Evolutionary conservation across 2,888 invertebrate species (phyloP), one percentile per base, ranked within the genome.

Genomic region (Sepiola atlantica): DNA sequence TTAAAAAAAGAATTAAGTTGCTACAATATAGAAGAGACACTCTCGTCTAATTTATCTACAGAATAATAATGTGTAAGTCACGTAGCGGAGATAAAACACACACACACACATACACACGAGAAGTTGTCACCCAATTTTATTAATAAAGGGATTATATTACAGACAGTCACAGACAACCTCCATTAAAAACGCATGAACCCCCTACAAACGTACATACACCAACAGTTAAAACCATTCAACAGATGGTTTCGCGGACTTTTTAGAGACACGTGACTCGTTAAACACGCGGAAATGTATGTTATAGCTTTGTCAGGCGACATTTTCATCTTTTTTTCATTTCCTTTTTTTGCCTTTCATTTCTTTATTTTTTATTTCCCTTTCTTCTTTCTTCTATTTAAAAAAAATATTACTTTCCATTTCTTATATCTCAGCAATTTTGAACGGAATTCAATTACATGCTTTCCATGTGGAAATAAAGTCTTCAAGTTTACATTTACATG

Each of bases 231-330:
- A 61, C 21, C n/a, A n/a, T 77, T 32, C 10, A 77, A n/a, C 77
- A 77, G 77, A 77, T 77, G 77, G 77, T 32, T n/a, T 77, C 77
- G n/a, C 32, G n/a, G 77, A n/a, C 77, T 77, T 77, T 77, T 77
- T 77, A 77, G 77, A 77, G 77, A n/a, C 77, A 77, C 77, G 77
- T 77, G 77, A 77, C 12, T 32, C n/a, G 77, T 77, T n/a, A 32
- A 77, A 77, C 77, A 77, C 77, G 77, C 77, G 77, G 77, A n/a
- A n/a, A n/a, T 77, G n/a, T 77, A n/a, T n/a, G n/a, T 77, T 77
- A 77, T 77, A n/a, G 77, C 77, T 77, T 77, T 16, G 77, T 77
- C 77, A 32, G 77, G 77, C n/a, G 77, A 77, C 77, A 21, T 77
- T 32, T 24, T 28, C 24, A 2, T 21, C 21, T 55, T 21, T 21